These are phyloP conservation scores for Esox masquinongy DNA, from an alignment of 2,797 vertebrate genomes.

Conservation along the genomic window DNA sequence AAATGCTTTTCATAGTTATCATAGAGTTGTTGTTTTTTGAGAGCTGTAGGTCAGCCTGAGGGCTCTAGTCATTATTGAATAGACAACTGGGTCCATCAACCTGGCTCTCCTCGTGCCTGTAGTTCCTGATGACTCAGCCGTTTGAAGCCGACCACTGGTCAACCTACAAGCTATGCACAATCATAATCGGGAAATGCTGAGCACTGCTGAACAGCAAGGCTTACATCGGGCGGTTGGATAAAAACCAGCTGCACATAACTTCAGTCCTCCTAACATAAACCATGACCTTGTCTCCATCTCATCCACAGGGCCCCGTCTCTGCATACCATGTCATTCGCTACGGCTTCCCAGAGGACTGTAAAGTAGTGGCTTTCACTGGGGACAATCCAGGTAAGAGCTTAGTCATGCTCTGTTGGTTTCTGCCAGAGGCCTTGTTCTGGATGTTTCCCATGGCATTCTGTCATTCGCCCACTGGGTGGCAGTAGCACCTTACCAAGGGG, in stretches of 20 bases:
- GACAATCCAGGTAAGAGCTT: constrained; percentile 90
- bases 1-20: too few species aligned
- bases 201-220: not conserved
- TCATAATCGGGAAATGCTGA: not conserved
- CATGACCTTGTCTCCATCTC: not conserved
- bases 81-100: not conserved
- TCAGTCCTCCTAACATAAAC: not conserved
- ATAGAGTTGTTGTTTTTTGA: not conserved
- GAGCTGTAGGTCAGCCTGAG: not conserved
- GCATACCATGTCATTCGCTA: constrained; percentile 81
- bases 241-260: not conserved
- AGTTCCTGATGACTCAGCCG: not conserved
- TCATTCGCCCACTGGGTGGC: constrained; percentile 36
- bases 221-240: not conserved
- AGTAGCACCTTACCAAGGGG: constrained; percentile 17
- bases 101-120: not conserved
- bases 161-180: not conserved
- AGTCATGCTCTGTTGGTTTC: not conserved
- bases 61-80: not conserved
- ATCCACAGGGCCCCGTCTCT: constrained; percentile 81
- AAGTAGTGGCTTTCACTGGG: constrained; percentile 90
- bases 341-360: constrained; percentile 83
- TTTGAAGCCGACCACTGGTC: not conserved
- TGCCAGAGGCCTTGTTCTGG: not conserved
- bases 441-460: not conserved